Base-by-base conservation (phyloP, 2,888 invertebrate genomes). In the Linyphia triangularis region DNA sequence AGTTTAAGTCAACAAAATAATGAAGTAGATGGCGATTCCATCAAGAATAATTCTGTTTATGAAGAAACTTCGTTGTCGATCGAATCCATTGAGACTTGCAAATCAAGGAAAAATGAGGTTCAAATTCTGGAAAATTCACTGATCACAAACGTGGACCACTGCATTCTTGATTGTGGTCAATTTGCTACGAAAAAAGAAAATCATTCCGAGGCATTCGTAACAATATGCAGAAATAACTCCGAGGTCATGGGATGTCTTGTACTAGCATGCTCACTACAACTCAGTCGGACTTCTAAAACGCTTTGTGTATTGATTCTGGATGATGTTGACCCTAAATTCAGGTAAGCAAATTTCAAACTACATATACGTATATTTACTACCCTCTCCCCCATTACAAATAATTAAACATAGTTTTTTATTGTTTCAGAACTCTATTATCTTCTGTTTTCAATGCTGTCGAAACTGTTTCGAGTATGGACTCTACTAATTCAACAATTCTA, bases 201-300 rank as follows among this genome's bases (percentile, higher is more conserved):
- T n/a, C 9, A n/a, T 30, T 9, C 67, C 2, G 72, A 85, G 51
- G 85, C 85, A 16, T 85, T 67, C 19, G 85, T 85, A 10, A 85
- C 85, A 1, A 65, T 77, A 19, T 79, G 78, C 9, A 37, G 65
- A 43, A 77, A 67, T 22, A 78, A 85, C 33, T 28, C 51, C 24
- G 40, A 65, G 19, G 85, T 78, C 6, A 16, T 85, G 6, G 77
- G 75, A n/a, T 77, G 77, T 40, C 67, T 85, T n/a, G 77, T 85
- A 6, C 40, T 85, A 2, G 85, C 77, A 1, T 26, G 40, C 57
- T 85, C 85, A 7, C 28, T 85, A 10, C 63, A 57, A n/a, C 40
- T 85, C 10, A 26, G 69, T 33, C 51, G 78, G 9, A 78, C 77
- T 10, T 59, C 77, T 19, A 61, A 24, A 13, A 24, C 51, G n/a